Conservation (phyloP, 2,113 vertebrate species). For the Myotis lucifugus region DNA sequence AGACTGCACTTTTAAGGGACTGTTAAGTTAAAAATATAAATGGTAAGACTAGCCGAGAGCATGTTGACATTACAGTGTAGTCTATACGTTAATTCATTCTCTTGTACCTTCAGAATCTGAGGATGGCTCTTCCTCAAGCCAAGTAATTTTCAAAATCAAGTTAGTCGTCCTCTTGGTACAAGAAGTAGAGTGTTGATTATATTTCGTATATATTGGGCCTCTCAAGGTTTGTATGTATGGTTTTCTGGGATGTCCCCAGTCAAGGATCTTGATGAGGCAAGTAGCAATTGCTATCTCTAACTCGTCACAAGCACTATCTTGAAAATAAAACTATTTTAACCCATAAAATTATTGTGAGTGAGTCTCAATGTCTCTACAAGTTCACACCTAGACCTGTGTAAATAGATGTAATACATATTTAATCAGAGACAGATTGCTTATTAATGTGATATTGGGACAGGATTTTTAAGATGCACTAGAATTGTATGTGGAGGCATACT, state of each 20-base stretch:
- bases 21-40: not conserved
- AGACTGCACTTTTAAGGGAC: not conserved
- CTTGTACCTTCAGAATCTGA: not conserved
- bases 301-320: not conserved
- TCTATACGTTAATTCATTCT: not conserved
- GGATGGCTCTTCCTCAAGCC: not conserved
- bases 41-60: not conserved
- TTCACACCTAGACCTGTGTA: not conserved
- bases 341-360: not conserved
- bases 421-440: not conserved
- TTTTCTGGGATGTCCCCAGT: not conserved
- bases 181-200: not conserved
- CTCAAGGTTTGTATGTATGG: not conserved
- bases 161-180: not conserved
- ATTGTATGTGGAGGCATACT: not conserved
- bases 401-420: not conserved
- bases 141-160: not conserved
- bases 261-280: not conserved
- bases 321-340: conserved; percentile 10
- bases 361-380: not conserved
- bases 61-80: not conserved
- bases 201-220: not conserved
- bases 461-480: not conserved
- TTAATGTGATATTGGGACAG: not conserved
- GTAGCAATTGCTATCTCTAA: not conserved